Conservation (phyloP, 2,888 invertebrate species). For the Aproaerema taeniolella region DNA sequence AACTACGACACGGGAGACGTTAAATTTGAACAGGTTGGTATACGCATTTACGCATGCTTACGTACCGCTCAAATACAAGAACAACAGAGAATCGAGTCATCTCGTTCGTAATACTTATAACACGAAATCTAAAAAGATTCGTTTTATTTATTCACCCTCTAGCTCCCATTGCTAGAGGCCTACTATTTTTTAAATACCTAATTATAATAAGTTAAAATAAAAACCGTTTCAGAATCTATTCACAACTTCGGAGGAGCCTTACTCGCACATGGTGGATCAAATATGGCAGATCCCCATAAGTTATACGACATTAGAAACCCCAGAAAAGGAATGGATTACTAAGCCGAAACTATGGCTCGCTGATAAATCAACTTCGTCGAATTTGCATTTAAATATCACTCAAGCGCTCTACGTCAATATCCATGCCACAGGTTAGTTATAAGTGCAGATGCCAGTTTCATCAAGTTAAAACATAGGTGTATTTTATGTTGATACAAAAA, state of each 20-base stretch:
- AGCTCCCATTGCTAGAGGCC: too few relatives aligned
- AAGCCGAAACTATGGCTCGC: conserved; percentile 53
- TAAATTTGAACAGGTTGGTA: conserved; percentile 67
- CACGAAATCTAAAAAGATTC: too few relatives aligned
- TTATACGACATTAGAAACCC: conserved; percentile 37
- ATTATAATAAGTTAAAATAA: too few relatives aligned
- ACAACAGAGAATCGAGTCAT: too few relatives aligned
- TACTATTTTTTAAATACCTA: conserved; percentile 17
- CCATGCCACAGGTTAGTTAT: conserved; percentile 73
- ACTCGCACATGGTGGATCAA: conserved; percentile 47
- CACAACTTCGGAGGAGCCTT: conserved; percentile 44
- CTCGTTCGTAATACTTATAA: neutral
- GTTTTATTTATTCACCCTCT: too few relatives aligned
- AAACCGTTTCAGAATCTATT: conserved; percentile 58
- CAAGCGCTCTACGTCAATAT: conserved; percentile 80
- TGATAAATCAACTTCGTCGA: conserved; percentile 25
- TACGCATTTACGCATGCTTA: too few relatives aligned
- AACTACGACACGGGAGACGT: conserved; percentile 65
- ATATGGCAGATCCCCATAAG: conserved; percentile 81
- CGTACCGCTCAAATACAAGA: too few relatives aligned
- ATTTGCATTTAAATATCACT: conserved; percentile 37
- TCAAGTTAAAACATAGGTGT: neutral
- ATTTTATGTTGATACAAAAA: too few relatives aligned
- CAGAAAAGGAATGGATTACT: conserved; percentile 32
- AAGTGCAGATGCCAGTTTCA: too few relatives aligned